phyloP scores from a whole-genome alignment of 2,797 vertebrate genomes.

The Clarias fuscus region DNA sequence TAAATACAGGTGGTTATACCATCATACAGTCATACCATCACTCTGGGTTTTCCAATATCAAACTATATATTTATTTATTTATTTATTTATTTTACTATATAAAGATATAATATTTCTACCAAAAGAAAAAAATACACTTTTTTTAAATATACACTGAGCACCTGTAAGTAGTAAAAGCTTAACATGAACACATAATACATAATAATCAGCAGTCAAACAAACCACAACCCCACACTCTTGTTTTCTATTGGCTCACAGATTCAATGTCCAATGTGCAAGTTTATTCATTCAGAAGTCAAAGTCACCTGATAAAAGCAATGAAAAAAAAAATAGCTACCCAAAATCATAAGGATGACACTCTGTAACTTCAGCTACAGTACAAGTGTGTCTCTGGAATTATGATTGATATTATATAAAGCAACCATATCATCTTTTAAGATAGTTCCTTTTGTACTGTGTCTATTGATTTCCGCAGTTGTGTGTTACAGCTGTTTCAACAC shows the following conservation, averaged over 20 bases:
- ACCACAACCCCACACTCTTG: not conserved
- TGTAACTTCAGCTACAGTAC: not conserved
- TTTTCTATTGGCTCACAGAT: not conserved
- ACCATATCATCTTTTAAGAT: constrained; percentile 58
- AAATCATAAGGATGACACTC: not conserved
- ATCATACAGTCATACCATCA: too few relatives aligned
- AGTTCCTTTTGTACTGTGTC: constrained; percentile 54
- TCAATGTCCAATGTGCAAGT: not conserved
- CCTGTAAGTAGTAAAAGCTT: not conserved
- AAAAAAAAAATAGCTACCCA: not conserved
- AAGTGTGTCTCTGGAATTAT: not conserved
- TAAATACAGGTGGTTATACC: too few relatives aligned
- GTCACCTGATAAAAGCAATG: not conserved
- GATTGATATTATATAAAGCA: constrained; percentile 14
- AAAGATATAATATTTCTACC: too few relatives aligned
- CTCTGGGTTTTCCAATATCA: too few relatives aligned
- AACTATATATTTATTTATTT: too few relatives aligned
- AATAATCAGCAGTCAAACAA: not conserved
- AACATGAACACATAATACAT: not conserved
- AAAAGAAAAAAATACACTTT: not conserved
- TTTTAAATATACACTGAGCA: not conserved
- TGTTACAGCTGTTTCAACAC: constrained; percentile 72
- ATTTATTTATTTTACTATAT: too few relatives aligned
- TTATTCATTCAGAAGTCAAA: not conserved
- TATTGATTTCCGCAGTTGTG: constrained; percentile 79